phyloP scores from a whole-genome alignment of 2,797 vertebrate genomes.

The Pipistrellus pipistrellus region DNA sequence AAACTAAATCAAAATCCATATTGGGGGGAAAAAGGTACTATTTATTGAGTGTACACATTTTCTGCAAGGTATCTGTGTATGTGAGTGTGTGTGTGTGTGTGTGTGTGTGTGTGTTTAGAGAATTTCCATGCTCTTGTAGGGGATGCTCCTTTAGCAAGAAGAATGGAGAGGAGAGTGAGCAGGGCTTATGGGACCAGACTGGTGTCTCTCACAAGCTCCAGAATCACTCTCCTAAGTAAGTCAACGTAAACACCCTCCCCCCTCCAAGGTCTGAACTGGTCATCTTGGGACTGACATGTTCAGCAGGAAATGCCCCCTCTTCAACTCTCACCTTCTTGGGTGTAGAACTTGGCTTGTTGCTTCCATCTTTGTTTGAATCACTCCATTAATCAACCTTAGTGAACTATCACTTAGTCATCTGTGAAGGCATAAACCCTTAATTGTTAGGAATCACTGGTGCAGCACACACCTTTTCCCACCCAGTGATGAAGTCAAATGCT shows the following conservation, averaged over 20 bases:
- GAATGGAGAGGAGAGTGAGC: neutral
- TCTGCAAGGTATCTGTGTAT: no score
- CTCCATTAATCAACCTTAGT: conserved; percentile 68
- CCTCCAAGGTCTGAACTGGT: neutral
- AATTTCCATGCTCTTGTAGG: neutral
- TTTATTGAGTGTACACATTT: no score
- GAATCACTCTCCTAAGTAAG: neutral
- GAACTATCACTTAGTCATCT: conserved; percentile 41
- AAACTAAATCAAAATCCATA: neutral
- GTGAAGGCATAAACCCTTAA: conserved; percentile 16
- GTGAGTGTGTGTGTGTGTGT: neutral
- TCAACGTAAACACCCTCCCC: neutral
- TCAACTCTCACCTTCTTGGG: neutral
- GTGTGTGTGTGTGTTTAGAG: neutral
- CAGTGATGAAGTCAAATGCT: neutral
- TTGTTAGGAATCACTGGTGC: conserved; percentile 75
- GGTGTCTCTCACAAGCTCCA: neutral
- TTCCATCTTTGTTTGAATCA: conserved; percentile 62
- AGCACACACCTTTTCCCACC: neutral
- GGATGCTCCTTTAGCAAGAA: neutral
- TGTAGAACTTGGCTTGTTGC: conserved; percentile 50
- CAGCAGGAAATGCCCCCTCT: conserved; percentile 56
- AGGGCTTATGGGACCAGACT: neutral
- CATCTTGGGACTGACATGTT: neutral
- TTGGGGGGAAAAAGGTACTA: neutral